phyloP scores from a whole-genome alignment of 2,888 invertebrate genomes.

The Epinotia demarniana region DNA sequence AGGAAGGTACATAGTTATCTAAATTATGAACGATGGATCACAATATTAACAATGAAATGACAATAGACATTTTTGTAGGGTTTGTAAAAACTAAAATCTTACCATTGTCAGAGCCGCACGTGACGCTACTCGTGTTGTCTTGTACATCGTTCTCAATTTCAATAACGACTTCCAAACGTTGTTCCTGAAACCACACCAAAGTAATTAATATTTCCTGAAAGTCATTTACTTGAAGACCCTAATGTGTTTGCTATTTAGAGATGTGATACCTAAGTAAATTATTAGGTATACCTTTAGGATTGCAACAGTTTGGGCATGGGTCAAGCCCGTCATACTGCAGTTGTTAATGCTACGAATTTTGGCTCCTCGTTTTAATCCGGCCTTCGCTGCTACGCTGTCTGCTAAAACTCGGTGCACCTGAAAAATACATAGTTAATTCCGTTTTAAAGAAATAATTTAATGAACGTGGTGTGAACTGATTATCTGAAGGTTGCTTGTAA shows the following conservation, averaged over 20 bases:
- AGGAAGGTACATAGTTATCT: background rate
- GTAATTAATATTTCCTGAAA: constrained; percentile 23
- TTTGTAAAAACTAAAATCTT: constrained; percentile 35
- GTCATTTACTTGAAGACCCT: background rate
- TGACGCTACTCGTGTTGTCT: constrained; percentile 61
- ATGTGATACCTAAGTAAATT: constrained; percentile 22
- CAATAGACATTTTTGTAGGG: no score
- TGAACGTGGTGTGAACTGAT: background rate
- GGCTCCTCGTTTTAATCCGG: constrained; percentile 95
- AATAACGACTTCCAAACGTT: constrained; percentile 91
- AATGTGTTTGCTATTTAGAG: background rate
- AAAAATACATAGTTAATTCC: constrained; percentile 46
- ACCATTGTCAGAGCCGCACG: constrained; percentile 81
- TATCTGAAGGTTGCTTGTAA: background rate
- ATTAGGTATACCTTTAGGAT: constrained; percentile 89
- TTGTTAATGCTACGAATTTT: constrained; percentile 96
- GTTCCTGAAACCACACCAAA: constrained; percentile 82
- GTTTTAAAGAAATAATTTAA: background rate
- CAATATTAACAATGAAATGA: background rate
- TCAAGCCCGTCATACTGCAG: constrained; percentile 91
- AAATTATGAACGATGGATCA: background rate
- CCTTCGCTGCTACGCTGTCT: constrained; percentile 94
- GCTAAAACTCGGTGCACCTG: constrained; percentile 94
- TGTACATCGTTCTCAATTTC: constrained; percentile 86
- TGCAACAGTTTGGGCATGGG: constrained; percentile 94